phyloP scores from a whole-genome alignment of 2,888 invertebrate species.

The Scaptomyza reducta region DNA sequence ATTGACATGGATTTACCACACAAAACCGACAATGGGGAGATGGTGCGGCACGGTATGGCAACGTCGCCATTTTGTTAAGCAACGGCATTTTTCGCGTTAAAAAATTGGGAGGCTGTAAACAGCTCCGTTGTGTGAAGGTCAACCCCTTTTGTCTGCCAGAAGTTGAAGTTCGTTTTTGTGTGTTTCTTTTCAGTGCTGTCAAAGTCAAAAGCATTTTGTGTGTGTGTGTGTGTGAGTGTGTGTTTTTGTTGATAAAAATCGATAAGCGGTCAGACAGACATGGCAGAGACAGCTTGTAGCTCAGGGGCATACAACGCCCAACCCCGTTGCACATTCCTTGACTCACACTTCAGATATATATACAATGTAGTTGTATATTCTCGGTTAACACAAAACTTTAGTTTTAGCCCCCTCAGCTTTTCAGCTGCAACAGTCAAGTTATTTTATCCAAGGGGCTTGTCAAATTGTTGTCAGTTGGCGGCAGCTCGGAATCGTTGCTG shows the following conservation, averaged over 20 bases:
- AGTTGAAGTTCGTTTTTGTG: slow-evolving; percentile 28
- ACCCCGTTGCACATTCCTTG: slow-evolving; percentile 44
- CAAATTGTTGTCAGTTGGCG: slow-evolving; percentile 36
- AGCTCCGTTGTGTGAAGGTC: slow-evolving; percentile 60
- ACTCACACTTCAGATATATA: slow-evolving; percentile 18
- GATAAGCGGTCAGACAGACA: slow-evolving; percentile 57
- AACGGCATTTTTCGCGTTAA: slow-evolving; percentile 43
- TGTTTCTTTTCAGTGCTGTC: slow-evolving; percentile 47
- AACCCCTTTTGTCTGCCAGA: slow-evolving; percentile 67
- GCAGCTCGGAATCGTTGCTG: slow-evolving; percentile 4
- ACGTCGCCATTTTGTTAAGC: slow-evolving; percentile 61
- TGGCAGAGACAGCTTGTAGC: slow-evolving; percentile 30
- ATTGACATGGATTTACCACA: slow-evolving; percentile 73
- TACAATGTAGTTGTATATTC: slow-evolving; percentile 21
- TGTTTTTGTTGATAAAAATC: slow-evolving; percentile 63
- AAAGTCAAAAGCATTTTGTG: slow-evolving; percentile 63
- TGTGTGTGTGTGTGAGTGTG: slow-evolving; percentile 14
- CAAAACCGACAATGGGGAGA: slow-evolving; percentile 22
- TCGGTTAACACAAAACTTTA: slow-evolving; percentile 45
- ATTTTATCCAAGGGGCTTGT: slow-evolving; percentile 63
- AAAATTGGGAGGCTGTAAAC: background rate
- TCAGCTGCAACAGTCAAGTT: slow-evolving; percentile 13
- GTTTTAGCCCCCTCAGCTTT: background rate
- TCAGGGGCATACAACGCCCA: slow-evolving; percentile 45
- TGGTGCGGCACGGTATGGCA: background rate